These are phyloP conservation scores for Cyprinodon brontotheroides DNA, from an alignment of 2,113 vertebrate species.

Conservation along the genomic window DNA sequence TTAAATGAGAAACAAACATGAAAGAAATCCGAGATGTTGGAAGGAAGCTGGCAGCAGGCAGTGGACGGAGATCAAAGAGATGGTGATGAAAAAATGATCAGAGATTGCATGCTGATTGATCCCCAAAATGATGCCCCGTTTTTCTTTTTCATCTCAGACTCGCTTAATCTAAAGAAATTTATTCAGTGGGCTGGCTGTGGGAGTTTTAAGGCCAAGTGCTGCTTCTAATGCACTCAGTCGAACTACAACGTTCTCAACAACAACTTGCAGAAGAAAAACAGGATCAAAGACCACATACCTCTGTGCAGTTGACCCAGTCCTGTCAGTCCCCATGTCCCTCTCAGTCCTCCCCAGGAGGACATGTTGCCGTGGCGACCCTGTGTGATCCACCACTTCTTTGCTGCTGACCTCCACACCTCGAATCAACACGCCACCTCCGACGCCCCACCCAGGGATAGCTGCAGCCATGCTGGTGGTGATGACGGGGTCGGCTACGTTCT, in stretches of 20 bases:
- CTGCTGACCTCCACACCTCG: slow-evolving; percentile 92
- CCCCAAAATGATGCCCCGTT: neutral
- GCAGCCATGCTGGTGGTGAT: slow-evolving; percentile 70
- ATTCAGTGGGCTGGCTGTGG: neutral
- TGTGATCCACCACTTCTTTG: slow-evolving; percentile 89
- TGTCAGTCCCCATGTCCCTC: slow-evolving; percentile 72
- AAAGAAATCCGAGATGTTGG: neutral
- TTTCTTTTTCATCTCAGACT: neutral
- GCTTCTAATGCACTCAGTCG: neutral
- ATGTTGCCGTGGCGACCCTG: slow-evolving; percentile 86
- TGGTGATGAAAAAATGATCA: neutral
- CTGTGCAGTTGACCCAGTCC: slow-evolving; percentile 58
- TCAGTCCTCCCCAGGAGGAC: slow-evolving; percentile 85
- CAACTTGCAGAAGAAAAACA: neutral
- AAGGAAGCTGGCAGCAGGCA: neutral
- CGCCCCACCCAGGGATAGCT: slow-evolving; percentile 69
- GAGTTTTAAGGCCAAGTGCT: neutral
- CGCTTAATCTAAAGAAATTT: neutral
- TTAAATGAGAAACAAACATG: neutral
- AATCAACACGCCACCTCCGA: slow-evolving; percentile 81
- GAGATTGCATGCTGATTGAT: neutral
- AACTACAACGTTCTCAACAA: neutral
- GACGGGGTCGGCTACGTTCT: slow-evolving; percentile 66
- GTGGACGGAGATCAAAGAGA: neutral
- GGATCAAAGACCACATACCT: slow-evolving; percentile 54